Evolutionary conservation across 2,113 vertebrate genomes (phyloP), one percentile per base, ranked within the genome.

Genomic region (Ictidomys tridecemlineatus): DNA sequence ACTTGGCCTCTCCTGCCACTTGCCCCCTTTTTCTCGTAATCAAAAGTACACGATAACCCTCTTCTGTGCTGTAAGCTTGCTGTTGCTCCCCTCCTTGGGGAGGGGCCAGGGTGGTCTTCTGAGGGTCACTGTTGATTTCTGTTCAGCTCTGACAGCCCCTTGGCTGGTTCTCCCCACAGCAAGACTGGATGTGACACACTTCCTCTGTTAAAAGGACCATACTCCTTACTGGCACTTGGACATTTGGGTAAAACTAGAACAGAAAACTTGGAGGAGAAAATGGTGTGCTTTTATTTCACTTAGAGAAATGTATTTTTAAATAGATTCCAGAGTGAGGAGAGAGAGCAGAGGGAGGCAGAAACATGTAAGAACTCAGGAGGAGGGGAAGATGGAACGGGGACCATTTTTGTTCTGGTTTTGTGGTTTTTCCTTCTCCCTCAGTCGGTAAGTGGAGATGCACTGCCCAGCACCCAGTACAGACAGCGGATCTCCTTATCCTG

Each of bases 191-290:
- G 0, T 77, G 85, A 76, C 39, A 87, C 93, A 96, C 8, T 63
- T 87, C 34, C 72, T 96, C 13, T 16, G 4, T 65, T 63, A 37
- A 53, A 77, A 48, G 8, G 61, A 37, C 42, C 20, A 30, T 13
- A 28, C 56, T 56, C 37, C 22, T 93, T 73, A 58, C 58, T 67
- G 53, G 16, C 22, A 10, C 67, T 76, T 65, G 73, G 56, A 61
- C 37, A 28, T 65, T 85, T 32, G 2, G 32, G 61, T 48, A 82
- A 67, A 96, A 74, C 10, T 34, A 22, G 28, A 89, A 87, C 7
- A 53, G 85, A 61, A 93, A 72, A 87, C 37, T 95, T 69, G 73
- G 61, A 87, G 89, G 76, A 69, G 37, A 89, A 45, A 94, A 94
- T 80, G 42, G 12, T 45, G 51, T 85, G n/a, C 51, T 77, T 94